A percentile compares a stretch with the other conserved stretches of the same genome.
These are phyloP conservation scores for Puma concolor DNA, from an alignment of 2,113 vertebrate genomes.

Conservation along the genomic window DNA sequence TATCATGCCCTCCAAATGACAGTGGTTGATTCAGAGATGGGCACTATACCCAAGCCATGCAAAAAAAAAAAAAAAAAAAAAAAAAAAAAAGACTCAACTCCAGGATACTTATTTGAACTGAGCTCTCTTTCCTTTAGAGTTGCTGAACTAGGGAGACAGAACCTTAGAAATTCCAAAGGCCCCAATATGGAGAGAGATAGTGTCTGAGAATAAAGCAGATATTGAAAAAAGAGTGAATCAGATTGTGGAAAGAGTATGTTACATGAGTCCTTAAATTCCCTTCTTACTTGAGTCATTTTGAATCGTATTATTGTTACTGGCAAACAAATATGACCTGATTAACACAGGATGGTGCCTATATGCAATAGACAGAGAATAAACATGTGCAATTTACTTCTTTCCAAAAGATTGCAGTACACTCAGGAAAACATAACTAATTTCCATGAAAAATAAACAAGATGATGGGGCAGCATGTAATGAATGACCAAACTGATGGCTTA, in stretches of 20 bases:
- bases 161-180: neutral
- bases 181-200: neutral
- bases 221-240: neutral
- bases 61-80: no score
- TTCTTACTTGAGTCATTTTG: neutral
- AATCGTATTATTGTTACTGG: neutral
- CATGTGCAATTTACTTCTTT: neutral
- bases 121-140: neutral
- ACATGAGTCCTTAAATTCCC: neutral
- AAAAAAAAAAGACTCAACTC: no score
- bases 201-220: neutral
- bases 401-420: neutral
- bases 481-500: neutral
- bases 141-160: neutral
- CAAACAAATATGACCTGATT: neutral
- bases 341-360: neutral
- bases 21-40: neutral
- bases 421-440: neutral
- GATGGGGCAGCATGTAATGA: neutral
- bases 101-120: neutral
- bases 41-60: neutral
- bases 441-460: neutral
- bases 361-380: neutral
- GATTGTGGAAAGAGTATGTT: neutral
- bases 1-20: neutral